Conservation (phyloP, 35 echinoderm and acorn worm species). For the Eucidaris tribuloides region DNA sequence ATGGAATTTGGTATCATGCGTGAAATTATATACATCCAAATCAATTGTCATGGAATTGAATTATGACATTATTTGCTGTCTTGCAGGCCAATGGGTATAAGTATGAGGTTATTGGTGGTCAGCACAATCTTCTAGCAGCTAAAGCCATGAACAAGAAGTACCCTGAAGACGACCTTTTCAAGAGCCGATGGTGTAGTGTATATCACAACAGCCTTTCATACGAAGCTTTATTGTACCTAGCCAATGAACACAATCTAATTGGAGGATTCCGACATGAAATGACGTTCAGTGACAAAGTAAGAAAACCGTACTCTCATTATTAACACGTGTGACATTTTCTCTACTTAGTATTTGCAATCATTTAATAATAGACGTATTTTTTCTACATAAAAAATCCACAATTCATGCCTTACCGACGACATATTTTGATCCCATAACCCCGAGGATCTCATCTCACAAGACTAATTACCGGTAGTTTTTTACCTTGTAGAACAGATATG, state of each 20-base stretch:
- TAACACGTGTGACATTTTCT: background rate
- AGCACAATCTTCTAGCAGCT: conserved; percentile 6
- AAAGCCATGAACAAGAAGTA: background rate
- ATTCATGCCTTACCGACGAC: too few species aligned
- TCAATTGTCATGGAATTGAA: too few species aligned
- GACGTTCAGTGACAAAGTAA: conserved; percentile 5
- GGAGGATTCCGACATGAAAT: conserved; percentile 4
- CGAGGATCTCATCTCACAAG: too few species aligned
- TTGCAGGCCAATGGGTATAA: conserved; percentile 9
- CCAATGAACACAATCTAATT: background rate
- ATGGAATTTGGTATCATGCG: too few species aligned
- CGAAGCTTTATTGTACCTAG: background rate
- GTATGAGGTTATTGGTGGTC: conserved; percentile 5
- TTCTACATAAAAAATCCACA: too few species aligned
- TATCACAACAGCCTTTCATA: background rate
- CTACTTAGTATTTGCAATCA: too few species aligned
- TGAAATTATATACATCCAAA: too few species aligned
- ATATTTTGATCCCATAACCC: too few species aligned
- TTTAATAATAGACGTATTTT: too few species aligned
- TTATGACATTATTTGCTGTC: too few species aligned
- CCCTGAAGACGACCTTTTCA: background rate
- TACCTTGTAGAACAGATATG: too few species aligned
- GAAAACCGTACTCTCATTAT: background rate
- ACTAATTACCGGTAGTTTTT: too few species aligned
- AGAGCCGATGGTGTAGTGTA: background rate